A percentile compares a stretch with the other conserved stretches of the same genome.
phyloP scores from a whole-genome alignment of 92 coral and sea anemone genomes.

The Isaurus tuberculatus region DNA sequence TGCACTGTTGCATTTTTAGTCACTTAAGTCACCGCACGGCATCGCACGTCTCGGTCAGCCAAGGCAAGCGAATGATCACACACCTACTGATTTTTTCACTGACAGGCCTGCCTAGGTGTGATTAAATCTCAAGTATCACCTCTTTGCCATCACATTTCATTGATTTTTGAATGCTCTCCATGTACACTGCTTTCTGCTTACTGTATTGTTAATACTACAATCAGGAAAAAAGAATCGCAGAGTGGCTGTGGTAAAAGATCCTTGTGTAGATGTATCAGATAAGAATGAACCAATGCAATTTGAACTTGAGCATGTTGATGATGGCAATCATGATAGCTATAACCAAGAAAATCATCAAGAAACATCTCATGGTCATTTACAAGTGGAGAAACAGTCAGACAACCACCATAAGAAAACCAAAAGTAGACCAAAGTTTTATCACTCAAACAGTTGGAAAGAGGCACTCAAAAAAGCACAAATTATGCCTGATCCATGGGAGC shows the following conservation, averaged over 20 bases:
- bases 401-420: conserved; percentile 24
- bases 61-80: too few species aligned
- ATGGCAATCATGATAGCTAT: background rate
- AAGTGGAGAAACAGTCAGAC: background rate
- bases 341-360: background rate
- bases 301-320: conserved; percentile 24
- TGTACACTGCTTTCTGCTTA: too few species aligned
- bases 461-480: conserved; percentile 78
- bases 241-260: conserved; percentile 33
- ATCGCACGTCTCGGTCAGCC: too few species aligned
- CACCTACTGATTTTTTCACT: too few species aligned
- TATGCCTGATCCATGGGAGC: conserved; percentile 97
- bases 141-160: too few species aligned
- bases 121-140: too few species aligned
- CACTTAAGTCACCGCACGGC: too few species aligned
- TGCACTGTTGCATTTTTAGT: too few species aligned
- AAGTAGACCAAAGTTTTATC: conserved; percentile 57
- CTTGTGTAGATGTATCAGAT: background rate
- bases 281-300: conserved; percentile 20
- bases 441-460: conserved; percentile 85
- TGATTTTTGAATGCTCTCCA: too few species aligned
- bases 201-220: too few species aligned
- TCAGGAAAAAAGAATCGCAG: conserved; percentile 19
- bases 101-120: too few species aligned
- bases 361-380: background rate